Evolutionary conservation across 2,113 vertebrate species (phyloP), one percentile per base, ranked within the genome.

Genomic region (Lasiurus cinereus): DNA sequence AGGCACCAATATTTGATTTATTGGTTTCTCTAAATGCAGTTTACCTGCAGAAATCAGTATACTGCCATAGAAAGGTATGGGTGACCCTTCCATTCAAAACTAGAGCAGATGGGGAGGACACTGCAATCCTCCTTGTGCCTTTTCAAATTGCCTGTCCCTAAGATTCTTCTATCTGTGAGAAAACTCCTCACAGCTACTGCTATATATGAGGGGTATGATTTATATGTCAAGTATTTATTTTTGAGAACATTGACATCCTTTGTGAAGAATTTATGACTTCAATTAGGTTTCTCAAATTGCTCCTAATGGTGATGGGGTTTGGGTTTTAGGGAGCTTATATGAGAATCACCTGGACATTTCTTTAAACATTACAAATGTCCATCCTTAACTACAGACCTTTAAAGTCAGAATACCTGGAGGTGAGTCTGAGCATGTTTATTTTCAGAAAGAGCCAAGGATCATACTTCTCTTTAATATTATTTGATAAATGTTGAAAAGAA

Each of bases 401-500:
- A 7, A 19, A 62, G 24, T 77, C 29, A 50, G 64, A n/a, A 24
- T 31, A 19, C 19, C 24, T 84, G 7, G 43, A 11, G 52, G 50
- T 33, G n/a, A 70, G 13, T 22, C 22, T 39, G 19, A n/a, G 14
- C 10, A 0, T n/a, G 6, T n/a, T 78, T 69, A 52, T 62, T 59
- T 78, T 70, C 39, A 78, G 59, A 46, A n/a, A 69, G 27, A 52
- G n/a, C 19, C 59, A 29, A 77, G 31, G 62, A 70, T 31, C 24
- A 10, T 21, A n/a, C 2, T 7, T 62, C 39, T 84, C 72, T 56
- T 46, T 19, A 59, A 56, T 84, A 50, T 59, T 39, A 78, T 43
- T 84, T 94, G 5, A 50, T 78, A 16, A 16, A 78, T 16, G 10
- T 78, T 70, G 39, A 73, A 24, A 90, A 70, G 83, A 76, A 48